phyloP scores from a whole-genome alignment of 2,888 invertebrate species.

The Enchytraeus crypticus region DNA sequence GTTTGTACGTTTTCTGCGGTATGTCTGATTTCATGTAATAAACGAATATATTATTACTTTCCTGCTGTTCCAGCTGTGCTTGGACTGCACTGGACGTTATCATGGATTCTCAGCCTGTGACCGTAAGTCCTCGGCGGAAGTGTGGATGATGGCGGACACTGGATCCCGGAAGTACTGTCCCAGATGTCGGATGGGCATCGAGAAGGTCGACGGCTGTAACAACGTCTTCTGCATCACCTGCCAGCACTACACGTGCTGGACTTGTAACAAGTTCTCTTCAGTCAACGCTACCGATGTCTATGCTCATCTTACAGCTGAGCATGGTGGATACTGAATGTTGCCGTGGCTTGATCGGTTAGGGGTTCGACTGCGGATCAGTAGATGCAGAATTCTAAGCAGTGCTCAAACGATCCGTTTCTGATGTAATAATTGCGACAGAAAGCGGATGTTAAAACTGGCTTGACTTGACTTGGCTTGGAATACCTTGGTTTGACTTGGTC shows the following conservation, averaged over 20 bases:
- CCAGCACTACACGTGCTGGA: slow-evolving; percentile 7
- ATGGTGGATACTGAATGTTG: too few species aligned
- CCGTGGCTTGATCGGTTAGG: too few species aligned
- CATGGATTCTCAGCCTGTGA: background rate
- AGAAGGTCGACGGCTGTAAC: slow-evolving; percentile 16
- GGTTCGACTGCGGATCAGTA: too few species aligned
- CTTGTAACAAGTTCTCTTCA: slow-evolving; percentile 1
- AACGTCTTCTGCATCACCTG: slow-evolving; percentile 3
- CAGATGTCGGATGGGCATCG: slow-evolving; percentile 11
- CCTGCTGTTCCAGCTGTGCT: background rate
- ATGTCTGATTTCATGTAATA: too few species aligned
- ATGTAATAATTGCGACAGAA: too few species aligned
- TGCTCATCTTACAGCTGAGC: background rate
- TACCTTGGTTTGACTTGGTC: too few species aligned
- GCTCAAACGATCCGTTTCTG: too few species aligned
- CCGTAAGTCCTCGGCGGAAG: background rate
- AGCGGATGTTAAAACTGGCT: too few species aligned
- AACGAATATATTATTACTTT: too few species aligned
- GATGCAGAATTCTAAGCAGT: too few species aligned
- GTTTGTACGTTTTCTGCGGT: too few species aligned
- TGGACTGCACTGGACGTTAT: background rate
- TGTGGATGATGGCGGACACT: background rate
- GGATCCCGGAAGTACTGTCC: slow-evolving; percentile 6
- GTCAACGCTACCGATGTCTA: background rate
- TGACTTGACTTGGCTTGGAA: too few species aligned